Percentiles rank a stretch among this genome's conserved stretches.
phyloP scores from a whole-genome alignment of 2,888 invertebrate genomes.

The Trissonchulus sp. region DNA sequence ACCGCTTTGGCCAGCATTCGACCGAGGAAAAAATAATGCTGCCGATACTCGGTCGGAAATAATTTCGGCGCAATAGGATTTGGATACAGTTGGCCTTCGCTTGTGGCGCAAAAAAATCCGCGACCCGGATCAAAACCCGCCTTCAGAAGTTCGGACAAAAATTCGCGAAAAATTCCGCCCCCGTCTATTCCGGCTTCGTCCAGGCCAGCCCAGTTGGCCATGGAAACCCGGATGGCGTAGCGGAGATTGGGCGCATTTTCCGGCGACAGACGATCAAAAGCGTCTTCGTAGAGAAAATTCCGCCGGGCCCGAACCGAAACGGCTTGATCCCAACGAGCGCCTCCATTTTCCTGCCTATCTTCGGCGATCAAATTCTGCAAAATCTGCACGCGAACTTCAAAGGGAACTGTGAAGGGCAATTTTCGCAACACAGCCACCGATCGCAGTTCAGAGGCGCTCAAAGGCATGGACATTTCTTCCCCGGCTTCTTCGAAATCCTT shows the following conservation, averaged over 20 bases:
- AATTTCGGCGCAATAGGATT: slow-evolving; percentile 79
- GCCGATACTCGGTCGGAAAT: slow-evolving; percentile 62
- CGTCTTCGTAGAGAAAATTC: slow-evolving; percentile 94
- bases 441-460: slow-evolving; percentile 78
- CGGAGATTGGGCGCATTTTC: slow-evolving; percentile 83
- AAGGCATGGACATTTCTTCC: slow-evolving; percentile 60
- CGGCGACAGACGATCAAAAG: slow-evolving; percentile 82
- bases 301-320: slow-evolving; percentile 57
- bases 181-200: slow-evolving; percentile 96
- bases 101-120: slow-evolving; percentile 72
- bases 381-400: slow-evolving; percentile 74
- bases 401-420: slow-evolving; percentile 88
- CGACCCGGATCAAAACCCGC: slow-evolving; percentile 93
- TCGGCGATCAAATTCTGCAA: slow-evolving; percentile 16
- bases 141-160: slow-evolving; percentile 83
- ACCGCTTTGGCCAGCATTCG: slow-evolving; percentile 85
- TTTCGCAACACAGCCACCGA: slow-evolving; percentile 80
- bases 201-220: slow-evolving; percentile 74
- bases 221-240: slow-evolving; percentile 65
- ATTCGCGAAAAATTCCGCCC: slow-evolving; percentile 86
- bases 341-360: slow-evolving; percentile 4
- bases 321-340: slow-evolving; percentile 15
- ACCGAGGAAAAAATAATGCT: slow-evolving; percentile 87
- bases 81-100: slow-evolving; percentile 87
- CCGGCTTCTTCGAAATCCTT: slow-evolving; percentile 41